Evolutionary conservation across 30 jellyfish, hydroid and myxozoan species (phyloP), one percentile per base, ranked within the genome.

Genomic region (Hydractinia symbiolongicarpus): DNA sequence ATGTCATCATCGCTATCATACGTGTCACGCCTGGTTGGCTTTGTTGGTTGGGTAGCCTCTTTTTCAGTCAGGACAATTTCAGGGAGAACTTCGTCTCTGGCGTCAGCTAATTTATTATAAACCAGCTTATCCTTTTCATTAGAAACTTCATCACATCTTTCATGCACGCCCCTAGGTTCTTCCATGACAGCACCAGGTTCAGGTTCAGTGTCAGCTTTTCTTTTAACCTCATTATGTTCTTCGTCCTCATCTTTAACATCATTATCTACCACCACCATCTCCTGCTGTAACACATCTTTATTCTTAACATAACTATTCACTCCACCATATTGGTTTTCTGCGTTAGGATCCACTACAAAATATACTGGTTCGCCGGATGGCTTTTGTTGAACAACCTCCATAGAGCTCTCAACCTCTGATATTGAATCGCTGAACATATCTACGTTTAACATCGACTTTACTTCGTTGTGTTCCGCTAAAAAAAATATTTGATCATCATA

Each of bases 1-100:
- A 87, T 87, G 5, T 90, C 81, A 77, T 87, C 95, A 52, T 87
- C 95, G 58, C 95, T 87, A 68, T 87, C 44, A 30, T 30, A 30
- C 44, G 44, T 30, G 44, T 30, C 44, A 30, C 44, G 44, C 44
- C 44, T 30, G 44, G 44, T 30, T 30, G 44, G 44, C 2, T 30
- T 30, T 30, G 44, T 30, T 30, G 44, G 44, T 30, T 30, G 44
- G 44, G 44, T 30, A 30, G 44, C 44, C 44, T 30, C 44, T 2
- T 30, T 30, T 30, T 30, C 44, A 30, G 1, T 30, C 44, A 30
- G 44, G 44, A 30, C 44, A 30, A 30, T 2, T 30, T 30, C 44
- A 30, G 44, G 44, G 44, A 30, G 2, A 30, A 30, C 1, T 30
- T 30, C 44, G 44, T 30, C 44, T 30, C 1, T 30, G 44, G 44